These are phyloP conservation scores for Rhamnusium bicolor DNA, from an alignment of 2,888 invertebrate species.

Conservation along the genomic window DNA sequence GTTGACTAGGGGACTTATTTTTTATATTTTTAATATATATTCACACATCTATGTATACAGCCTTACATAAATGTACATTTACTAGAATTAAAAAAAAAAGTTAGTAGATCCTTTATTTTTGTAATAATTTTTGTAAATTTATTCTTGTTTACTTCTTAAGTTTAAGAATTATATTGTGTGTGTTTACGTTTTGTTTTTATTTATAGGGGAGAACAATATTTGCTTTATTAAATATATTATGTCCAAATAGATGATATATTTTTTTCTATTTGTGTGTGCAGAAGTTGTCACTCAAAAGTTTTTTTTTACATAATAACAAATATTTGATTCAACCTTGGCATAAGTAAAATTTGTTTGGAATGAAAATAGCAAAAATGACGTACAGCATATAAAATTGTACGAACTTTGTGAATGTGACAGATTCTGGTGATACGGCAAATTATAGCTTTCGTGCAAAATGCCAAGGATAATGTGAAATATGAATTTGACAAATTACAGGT, in stretches of 20 bases:
- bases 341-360: too few relatives aligned
- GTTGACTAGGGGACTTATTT: background rate
- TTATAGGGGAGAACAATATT: background rate
- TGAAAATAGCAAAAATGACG: too few relatives aligned
- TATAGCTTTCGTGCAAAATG: too few relatives aligned
- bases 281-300: too few relatives aligned
- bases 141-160: background rate
- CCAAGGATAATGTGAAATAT: too few relatives aligned
- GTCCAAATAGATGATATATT: background rate
- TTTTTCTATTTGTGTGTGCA: too few relatives aligned
- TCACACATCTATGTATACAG: slow-evolving; percentile 43
- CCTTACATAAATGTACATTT: slow-evolving; percentile 43
- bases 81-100: background rate
- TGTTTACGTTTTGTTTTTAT: background rate
- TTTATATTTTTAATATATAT: background rate
- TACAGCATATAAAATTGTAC: too few relatives aligned
- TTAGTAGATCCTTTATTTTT: slow-evolving; percentile 1
- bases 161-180: background rate
- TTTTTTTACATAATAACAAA: too few relatives aligned
- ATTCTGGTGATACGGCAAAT: too few relatives aligned
- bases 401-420: too few relatives aligned
- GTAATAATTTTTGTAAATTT: background rate
- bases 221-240: background rate
- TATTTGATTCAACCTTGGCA: too few relatives aligned
- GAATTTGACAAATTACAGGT: too few relatives aligned